Conservation (phyloP, 1,140 invertebrate genomes). For the Zelostemma sp. region DNA sequence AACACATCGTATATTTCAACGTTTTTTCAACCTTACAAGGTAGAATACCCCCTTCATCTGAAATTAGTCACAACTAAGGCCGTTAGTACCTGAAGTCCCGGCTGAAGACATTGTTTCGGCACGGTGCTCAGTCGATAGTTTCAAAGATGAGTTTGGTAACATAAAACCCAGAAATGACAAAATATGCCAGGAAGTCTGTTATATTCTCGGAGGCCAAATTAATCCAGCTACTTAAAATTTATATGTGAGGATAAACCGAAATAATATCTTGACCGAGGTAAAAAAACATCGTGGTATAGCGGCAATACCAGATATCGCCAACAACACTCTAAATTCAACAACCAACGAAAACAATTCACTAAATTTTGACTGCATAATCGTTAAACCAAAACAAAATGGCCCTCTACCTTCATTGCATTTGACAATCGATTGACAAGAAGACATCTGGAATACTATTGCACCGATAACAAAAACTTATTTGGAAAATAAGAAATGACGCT, state of each 20-base stretch:
- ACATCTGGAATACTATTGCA: background rate
- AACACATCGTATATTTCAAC: too few species aligned
- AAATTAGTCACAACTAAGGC: too few species aligned
- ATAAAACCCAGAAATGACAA: background rate
- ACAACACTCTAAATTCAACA: background rate
- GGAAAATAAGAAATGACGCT: background rate
- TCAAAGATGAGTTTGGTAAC: too few species aligned
- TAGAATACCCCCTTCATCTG: too few species aligned
- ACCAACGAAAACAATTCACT: background rate
- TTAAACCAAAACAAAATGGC: background rate
- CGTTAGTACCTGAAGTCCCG: too few species aligned
- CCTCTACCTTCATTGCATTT: background rate
- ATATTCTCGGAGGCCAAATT: background rate
- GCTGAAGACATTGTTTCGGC: too few species aligned
- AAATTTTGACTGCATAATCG: background rate
- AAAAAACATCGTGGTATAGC: background rate
- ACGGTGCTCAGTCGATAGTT: background rate
- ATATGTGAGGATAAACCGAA: background rate
- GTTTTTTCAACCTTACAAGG: too few species aligned
- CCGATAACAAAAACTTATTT: background rate
- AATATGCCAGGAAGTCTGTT: background rate
- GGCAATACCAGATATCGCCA: background rate
- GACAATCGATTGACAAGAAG: background rate
- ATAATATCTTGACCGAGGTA: background rate
- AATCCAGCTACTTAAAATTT: background rate